These are phyloP conservation scores for Hypolimnas misippus DNA, from an alignment of 2,888 invertebrate species.

Conservation along the genomic window DNA sequence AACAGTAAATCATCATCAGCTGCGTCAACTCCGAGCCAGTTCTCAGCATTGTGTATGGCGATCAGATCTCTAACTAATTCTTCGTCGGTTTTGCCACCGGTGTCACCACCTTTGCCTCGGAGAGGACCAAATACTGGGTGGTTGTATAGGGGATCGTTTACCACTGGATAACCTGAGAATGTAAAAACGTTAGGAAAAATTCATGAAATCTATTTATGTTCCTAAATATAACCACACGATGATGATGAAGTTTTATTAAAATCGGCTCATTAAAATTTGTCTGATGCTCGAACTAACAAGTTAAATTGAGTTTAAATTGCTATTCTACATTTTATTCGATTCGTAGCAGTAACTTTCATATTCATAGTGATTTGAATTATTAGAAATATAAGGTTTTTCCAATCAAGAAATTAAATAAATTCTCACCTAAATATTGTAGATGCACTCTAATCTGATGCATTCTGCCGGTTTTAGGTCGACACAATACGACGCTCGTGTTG, in stretches of 20 bases:
- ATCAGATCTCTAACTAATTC: conserved; percentile 94
- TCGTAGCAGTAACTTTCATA: no score
- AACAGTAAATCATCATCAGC: conserved; percentile 94
- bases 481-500: conserved; percentile 95
- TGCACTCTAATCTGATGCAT: conserved; percentile 99
- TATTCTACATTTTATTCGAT: no score
- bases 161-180: conserved; percentile 93
- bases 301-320: no score
- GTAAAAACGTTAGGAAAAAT: no score
- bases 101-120: conserved; percentile 94
- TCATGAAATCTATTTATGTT: no score
- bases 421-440: conserved; percentile 96
- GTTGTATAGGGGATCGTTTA: conserved; percentile 98
- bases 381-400: no score
- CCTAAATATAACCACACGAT: no score
- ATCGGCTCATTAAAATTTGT: no score
- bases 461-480: conserved; percentile 97
- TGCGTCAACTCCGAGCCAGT: conserved; percentile 96
- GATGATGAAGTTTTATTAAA: no score
- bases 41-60: conserved; percentile 96
- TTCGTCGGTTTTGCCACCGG: conserved; percentile 94
- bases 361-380: no score
- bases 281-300: no score
- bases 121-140: conserved; percentile 97
- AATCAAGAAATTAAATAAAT: no score